Conservation (phyloP, 30 jellyfish, hydroid and myxozoan species). For the Nemopilema nomurai region DNA sequence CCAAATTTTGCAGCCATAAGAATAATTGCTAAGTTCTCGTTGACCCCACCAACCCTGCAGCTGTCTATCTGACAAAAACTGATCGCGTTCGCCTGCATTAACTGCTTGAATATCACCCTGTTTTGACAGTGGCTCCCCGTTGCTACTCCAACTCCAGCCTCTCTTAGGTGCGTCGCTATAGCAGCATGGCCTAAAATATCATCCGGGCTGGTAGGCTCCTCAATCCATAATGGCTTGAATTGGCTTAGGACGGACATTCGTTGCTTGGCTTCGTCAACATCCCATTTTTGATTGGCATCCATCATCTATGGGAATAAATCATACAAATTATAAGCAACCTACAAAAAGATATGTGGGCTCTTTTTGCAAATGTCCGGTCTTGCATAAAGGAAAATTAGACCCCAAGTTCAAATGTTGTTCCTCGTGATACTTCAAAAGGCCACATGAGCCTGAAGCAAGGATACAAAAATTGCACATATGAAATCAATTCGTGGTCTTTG, state of each 20-base stretch:
- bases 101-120: constrained; percentile 77
- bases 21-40: constrained; percentile 75
- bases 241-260: constrained; percentile 58
- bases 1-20: constrained; percentile 80
- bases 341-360: too few species aligned
- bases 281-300: constrained; percentile 91
- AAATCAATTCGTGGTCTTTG: too few species aligned
- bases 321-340: not conserved
- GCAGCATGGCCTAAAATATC: constrained; percentile 85
- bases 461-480: too few species aligned
- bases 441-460: too few species aligned
- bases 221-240: constrained; percentile 81
- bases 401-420: too few species aligned
- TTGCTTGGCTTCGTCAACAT: constrained; percentile 59
- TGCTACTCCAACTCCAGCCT: constrained; percentile 72
- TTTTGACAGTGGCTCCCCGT: constrained; percentile 86
- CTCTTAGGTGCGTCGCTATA: constrained; percentile 58
- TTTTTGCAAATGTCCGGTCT: too few species aligned
- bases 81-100: constrained; percentile 69
- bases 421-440: too few species aligned
- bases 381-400: too few species aligned
- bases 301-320: constrained; percentile 57
- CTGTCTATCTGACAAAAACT: constrained; percentile 81
- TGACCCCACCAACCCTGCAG: constrained; percentile 89
- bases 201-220: constrained; percentile 86